These are phyloP conservation scores for Amphimedon queenslandica DNA, from an alignment of 37 sponge, comb jelly and placozoan species.

Conservation along the genomic window DNA sequence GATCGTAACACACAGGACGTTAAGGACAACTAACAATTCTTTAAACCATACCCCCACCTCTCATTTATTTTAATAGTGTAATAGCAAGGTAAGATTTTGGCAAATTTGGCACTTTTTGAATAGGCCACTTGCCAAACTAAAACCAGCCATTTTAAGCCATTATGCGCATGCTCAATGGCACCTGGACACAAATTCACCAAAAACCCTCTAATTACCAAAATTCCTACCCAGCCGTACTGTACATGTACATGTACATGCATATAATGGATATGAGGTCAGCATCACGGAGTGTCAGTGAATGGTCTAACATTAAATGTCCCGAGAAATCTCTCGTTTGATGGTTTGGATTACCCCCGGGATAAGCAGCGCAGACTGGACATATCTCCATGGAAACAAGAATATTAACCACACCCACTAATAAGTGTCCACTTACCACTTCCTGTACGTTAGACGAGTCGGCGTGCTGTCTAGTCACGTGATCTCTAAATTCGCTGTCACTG, in stretches of 20 bases:
- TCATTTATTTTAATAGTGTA: no score
- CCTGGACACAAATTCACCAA: neutral
- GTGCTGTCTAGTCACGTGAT: constrained; percentile 82
- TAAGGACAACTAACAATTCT: no score
- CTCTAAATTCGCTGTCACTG: constrained; percentile 69
- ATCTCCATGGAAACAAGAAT: no score
- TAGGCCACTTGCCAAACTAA: no score
- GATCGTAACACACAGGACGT: neutral
- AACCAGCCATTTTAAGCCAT: no score
- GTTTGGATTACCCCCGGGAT: constrained; percentile 79
- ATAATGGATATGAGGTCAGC: constrained; percentile 50
- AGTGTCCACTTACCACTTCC: constrained; percentile 29
- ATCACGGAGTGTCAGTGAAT: constrained; percentile 48
- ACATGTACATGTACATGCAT: neutral
- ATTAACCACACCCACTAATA: neutral
- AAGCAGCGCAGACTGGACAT: constrained; percentile 90
- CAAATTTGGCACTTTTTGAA: no score
- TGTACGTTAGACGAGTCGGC: constrained; percentile 18
- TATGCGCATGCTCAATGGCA: constrained; percentile 29
- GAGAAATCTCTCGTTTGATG: constrained; percentile 73
- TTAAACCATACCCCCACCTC: no score
- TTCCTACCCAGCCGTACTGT: neutral
- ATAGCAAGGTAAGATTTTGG: no score
- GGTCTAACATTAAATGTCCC: constrained; percentile 83
- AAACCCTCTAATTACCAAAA: neutral